A percentile compares a stretch with the other conserved stretches of the same genome.
phyloP scores from a whole-genome alignment of 2,888 invertebrate genomes.

The Adineta ricciae region DNA sequence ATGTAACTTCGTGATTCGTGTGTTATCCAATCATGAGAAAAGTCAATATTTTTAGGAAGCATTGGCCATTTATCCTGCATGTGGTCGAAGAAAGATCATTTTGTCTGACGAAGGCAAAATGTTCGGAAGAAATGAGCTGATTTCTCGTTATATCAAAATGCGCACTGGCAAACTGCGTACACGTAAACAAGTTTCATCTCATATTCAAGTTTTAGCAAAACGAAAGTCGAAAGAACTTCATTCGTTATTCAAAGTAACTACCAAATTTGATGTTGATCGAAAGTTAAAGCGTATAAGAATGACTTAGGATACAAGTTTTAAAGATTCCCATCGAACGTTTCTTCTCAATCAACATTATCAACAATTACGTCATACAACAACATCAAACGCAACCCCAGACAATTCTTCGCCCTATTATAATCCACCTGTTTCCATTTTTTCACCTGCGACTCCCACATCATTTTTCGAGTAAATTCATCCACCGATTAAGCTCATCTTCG shows the following conservation, averaged over 20 bases:
- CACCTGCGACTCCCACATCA: not conserved
- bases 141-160: slow-evolving; percentile 98
- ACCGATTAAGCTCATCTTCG: not conserved
- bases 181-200: slow-evolving; percentile 97
- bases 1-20: slow-evolving; percentile 57
- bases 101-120: slow-evolving; percentile 99
- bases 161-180: slow-evolving; percentile 98
- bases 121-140: slow-evolving; percentile 99
- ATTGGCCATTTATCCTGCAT: slow-evolving; percentile 96
- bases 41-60: slow-evolving; percentile 64
- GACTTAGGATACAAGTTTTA: not conserved
- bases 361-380: not conserved
- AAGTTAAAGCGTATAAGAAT: not conserved
- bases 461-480: not conserved
- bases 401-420: not conserved
- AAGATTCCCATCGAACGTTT: not conserved
- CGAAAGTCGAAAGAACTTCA: slow-evolving; percentile 81
- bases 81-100: slow-evolving; percentile 97
- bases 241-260: not conserved
- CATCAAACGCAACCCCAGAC: not conserved
- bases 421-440: not conserved
- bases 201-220: slow-evolving; percentile 96
- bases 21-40: not conserved
- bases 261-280: no score
- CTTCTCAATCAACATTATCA: not conserved